phyloP scores from a whole-genome alignment of 2,888 invertebrate genomes.

The Drosophila paramelanica region DNA sequence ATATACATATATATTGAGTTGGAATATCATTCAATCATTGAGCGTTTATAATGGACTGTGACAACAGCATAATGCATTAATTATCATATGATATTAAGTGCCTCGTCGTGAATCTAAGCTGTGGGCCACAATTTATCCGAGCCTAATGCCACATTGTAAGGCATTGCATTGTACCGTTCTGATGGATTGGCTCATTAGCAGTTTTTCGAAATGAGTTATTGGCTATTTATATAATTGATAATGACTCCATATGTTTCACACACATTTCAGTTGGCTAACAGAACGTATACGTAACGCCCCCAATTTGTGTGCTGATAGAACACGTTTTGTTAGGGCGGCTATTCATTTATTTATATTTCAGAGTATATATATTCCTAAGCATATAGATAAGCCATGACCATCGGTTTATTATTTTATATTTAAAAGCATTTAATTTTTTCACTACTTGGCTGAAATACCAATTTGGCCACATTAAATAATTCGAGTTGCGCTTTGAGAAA shows the following conservation, averaged over 20 bases:
- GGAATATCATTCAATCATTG: conserved; percentile 28
- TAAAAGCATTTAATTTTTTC: too few species aligned
- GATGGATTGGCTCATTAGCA: conserved; percentile 28
- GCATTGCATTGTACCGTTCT: conserved; percentile 7
- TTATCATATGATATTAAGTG: conserved; percentile 33
- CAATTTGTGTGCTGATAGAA: background rate
- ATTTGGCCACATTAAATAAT: background rate
- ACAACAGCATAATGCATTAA: conserved; percentile 30
- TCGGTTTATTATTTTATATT: too few species aligned
- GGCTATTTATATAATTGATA: conserved; percentile 12
- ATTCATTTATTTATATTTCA: background rate
- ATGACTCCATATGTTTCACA: conserved; percentile 22
- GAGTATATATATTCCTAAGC: background rate
- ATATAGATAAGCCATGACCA: too few species aligned
- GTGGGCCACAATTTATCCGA: conserved; percentile 2
- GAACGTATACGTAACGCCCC: conserved; percentile 39
- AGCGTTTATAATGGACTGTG: background rate
- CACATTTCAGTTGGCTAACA: conserved; percentile 8
- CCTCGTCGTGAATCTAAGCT: conserved; percentile 8
- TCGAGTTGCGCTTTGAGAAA: background rate
- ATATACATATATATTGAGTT: conserved; percentile 7
- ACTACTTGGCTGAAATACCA: too few species aligned
- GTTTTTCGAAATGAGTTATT: conserved; percentile 19
- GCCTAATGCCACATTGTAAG: background rate
- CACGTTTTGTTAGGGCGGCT: background rate